These are phyloP conservation scores for Manduca sexta DNA, from an alignment of 1,140 invertebrate genomes.

Conservation along the genomic window DNA sequence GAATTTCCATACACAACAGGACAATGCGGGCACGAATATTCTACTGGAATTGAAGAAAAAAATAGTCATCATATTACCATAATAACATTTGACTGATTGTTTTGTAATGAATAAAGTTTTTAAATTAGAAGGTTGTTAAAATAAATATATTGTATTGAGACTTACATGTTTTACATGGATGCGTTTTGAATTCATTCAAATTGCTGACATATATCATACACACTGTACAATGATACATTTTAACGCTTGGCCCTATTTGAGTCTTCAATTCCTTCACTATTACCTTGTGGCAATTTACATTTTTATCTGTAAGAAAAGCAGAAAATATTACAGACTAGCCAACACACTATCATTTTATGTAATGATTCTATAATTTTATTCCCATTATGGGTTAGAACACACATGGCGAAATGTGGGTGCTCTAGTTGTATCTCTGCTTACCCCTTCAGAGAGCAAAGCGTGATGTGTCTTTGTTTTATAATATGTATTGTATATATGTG, in stretches of 20 bases:
- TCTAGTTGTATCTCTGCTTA: too few relatives aligned
- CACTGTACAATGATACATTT: slow-evolving; percentile 51
- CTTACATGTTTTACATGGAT: slow-evolving; percentile 57
- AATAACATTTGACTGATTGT: too few relatives aligned
- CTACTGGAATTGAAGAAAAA: slow-evolving; percentile 43
- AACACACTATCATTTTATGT: too few relatives aligned
- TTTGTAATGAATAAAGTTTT: too few relatives aligned
- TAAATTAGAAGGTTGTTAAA: too few relatives aligned
- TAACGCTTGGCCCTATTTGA: slow-evolving; percentile 28
- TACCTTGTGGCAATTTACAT: slow-evolving; percentile 43
- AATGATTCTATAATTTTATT: too few relatives aligned
- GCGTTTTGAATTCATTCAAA: slow-evolving; percentile 45
- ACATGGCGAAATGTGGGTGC: too few relatives aligned
- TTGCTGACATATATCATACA: slow-evolving; percentile 46
- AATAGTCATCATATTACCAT: background rate
- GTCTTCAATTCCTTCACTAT: slow-evolving; percentile 40
- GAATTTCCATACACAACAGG: slow-evolving; percentile 59
- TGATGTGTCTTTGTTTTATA: too few relatives aligned
- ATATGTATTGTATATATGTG: too few relatives aligned
- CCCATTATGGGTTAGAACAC: too few relatives aligned
- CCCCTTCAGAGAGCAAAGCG: too few relatives aligned
- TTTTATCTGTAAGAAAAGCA: background rate
- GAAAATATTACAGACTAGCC: too few relatives aligned
- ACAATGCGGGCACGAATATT: slow-evolving; percentile 68
- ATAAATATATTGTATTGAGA: slow-evolving; percentile 10